phyloP scores from a whole-genome alignment of 2,113 vertebrate genomes.

The Saccopteryx leptura region DNA sequence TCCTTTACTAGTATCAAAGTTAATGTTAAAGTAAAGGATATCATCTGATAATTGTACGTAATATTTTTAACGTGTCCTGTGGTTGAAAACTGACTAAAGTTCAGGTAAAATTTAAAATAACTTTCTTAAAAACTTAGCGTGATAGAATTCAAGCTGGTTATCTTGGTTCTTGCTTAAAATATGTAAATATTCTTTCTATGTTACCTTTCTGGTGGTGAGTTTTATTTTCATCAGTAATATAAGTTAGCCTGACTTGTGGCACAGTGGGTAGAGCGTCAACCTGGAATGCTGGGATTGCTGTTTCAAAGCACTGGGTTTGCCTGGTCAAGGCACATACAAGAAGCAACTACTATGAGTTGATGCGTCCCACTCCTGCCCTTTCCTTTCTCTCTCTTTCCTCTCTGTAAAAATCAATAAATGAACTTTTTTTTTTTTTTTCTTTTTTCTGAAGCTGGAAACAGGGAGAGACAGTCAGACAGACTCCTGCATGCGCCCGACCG shows the following conservation, averaged over 20 bases:
- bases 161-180: slow-evolving; percentile 55
- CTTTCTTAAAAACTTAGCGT: not conserved
- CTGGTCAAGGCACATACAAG: too few species aligned
- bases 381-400: too few species aligned
- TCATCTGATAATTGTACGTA: not conserved
- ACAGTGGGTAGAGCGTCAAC: not conserved
- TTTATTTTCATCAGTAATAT: slow-evolving; percentile 18
- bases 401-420: too few species aligned
- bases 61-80: slow-evolving; percentile 44
- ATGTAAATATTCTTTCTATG: slow-evolving; percentile 22
- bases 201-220: slow-evolving; percentile 18
- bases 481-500: too few species aligned
- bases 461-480: too few species aligned
- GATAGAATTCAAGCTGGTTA: not conserved
- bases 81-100: not conserved
- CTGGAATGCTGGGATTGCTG: too few species aligned
- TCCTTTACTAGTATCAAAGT: slow-evolving; percentile 12
- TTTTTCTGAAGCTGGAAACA: too few species aligned
- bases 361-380: too few species aligned
- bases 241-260: not conserved
- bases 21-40: slow-evolving; percentile 34
- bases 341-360: too few species aligned
- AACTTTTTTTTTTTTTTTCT: too few species aligned
- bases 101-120: slow-evolving; percentile 50
- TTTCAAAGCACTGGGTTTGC: too few species aligned